Base-by-base conservation (phyloP, 2,888 invertebrate genomes). In the Protophormia terraenovae region DNA sequence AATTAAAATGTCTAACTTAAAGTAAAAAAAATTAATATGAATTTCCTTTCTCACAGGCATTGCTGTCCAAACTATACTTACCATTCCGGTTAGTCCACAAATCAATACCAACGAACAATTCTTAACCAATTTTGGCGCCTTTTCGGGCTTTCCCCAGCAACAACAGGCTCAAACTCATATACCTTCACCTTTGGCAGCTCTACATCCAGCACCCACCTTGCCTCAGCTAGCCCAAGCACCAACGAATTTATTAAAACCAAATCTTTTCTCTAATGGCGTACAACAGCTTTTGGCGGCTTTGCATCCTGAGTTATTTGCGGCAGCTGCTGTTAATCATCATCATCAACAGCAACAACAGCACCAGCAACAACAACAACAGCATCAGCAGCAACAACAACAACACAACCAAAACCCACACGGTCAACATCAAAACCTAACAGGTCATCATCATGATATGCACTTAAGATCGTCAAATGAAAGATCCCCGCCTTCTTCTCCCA, bases 41-140 rank as follows among this genome's bases (percentile, higher is more conserved):
- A n/a, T 62, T 6, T 71, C 3, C 16, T 71, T 22, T 38, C 14
- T n/a, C 8, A 22, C 7, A 98, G 98, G 98, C 89, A 96, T 98
- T 91, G 97, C 98, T 75, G 97, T 98, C 71, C 98, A 98, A 94
- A 98, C 98, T 90, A 98, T 98, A 91, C 94, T 98, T 89, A 98
- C 98, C 88, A 98, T 98, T 91, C 98, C 98, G 76, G 97, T 98
- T 84, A 97, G 96, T 93, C 93, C 93, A 66, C 97, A 97, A 93
- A 96, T 97, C 87, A 97, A 96, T 93, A 94, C 95, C 66, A 95
- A 94, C 91, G 95, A 95, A 88, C 95, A 95, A 89, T 91, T 93
- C 85, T 88, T 92, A 66, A 91, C 92, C 66, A 91, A 90, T 67
- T 92, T 92, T 66, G 91, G 91, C 41, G 90, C 91, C 22, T 91